phyloP scores from a whole-genome alignment of 2,888 invertebrate genomes.

The Acrocera orbiculus region DNA sequence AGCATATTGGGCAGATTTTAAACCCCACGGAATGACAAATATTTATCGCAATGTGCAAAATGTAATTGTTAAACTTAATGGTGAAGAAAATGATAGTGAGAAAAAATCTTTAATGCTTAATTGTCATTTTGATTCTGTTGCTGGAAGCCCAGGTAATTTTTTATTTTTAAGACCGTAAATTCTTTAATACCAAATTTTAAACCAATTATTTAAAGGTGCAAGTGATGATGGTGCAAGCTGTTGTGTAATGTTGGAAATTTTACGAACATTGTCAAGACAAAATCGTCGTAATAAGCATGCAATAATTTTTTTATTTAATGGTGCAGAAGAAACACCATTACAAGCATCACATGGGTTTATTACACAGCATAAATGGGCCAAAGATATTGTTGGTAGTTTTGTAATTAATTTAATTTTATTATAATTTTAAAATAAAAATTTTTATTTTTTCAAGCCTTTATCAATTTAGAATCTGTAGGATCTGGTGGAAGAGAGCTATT shows the following conservation, averaged over 20 bases:
- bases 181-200: not conserved
- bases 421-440: constrained; percentile 12
- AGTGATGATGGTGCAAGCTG: constrained; percentile 31
- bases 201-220: constrained; percentile 17
- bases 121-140: constrained; percentile 81
- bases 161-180: not conserved
- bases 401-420: not conserved
- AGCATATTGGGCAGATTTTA: constrained; percentile 54
- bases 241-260: constrained; percentile 47
- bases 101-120: constrained; percentile 57
- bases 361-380: constrained; percentile 71
- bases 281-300: constrained; percentile 35
- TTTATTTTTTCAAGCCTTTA: constrained; percentile 38
- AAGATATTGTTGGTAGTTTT: constrained; percentile 32
- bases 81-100: constrained; percentile 32
- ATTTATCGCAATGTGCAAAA: constrained; percentile 69
- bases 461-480: constrained; percentile 79
- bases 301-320: constrained; percentile 53
- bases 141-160: constrained; percentile 60
- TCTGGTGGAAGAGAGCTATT: constrained; percentile 74
- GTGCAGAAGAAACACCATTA: constrained; percentile 50
- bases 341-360: constrained; percentile 78
- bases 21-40: constrained; percentile 59
- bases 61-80: constrained; percentile 54
- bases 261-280: constrained; percentile 37